A percentile compares a stretch with the other conserved stretches of the same genome.
These are phyloP conservation scores for Oncorhynchus keta DNA, from an alignment of 2,113 vertebrate genomes.

Conservation along the genomic window DNA sequence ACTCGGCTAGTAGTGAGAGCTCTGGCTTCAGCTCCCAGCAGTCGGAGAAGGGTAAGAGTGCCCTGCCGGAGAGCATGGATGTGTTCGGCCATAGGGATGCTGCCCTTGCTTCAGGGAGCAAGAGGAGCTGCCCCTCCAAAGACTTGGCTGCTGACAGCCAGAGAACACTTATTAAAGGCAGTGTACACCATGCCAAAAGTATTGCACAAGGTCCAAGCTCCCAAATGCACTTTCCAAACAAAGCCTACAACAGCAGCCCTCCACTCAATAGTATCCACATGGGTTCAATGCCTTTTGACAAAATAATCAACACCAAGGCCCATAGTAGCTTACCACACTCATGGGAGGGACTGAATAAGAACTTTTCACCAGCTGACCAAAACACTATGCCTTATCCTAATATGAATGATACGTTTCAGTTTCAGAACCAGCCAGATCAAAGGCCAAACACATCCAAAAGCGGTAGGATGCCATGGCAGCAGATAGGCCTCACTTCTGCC, in stretches of 20 bases:
- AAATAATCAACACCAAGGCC: conserved; percentile 67
- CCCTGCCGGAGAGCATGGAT: conserved; percentile 80
- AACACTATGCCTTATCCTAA: conserved; percentile 73
- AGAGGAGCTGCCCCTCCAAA: conserved; percentile 75
- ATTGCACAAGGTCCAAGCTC: conserved; percentile 77
- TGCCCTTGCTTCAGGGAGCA: conserved; percentile 69
- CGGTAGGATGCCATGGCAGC: conserved; percentile 83
- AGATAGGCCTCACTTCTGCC: conserved; percentile 72
- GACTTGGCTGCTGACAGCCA: conserved; percentile 70
- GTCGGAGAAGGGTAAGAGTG: conserved; percentile 75
- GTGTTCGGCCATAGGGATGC: conserved; percentile 73
- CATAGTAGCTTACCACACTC: conserved; percentile 74
- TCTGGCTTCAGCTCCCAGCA: conserved; percentile 78
- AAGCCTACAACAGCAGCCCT: conserved; percentile 74
- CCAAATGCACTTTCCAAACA: conserved; percentile 84
- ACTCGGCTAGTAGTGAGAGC: conserved; percentile 71
- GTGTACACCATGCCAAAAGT: conserved; percentile 78
- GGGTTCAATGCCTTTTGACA: conserved; percentile 78
- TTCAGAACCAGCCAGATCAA: conserved; percentile 82
- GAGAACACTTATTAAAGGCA: conserved; percentile 75
- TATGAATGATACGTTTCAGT: conserved; percentile 77
- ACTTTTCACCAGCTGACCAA: conserved; percentile 77
- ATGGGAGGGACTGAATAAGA: conserved; percentile 83
- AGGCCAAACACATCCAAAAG: conserved; percentile 78
- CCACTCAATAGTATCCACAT: conserved; percentile 59